These are phyloP conservation scores for Steatornis caripensis DNA, from an alignment of 2,113 vertebrate species.

Conservation along the genomic window DNA sequence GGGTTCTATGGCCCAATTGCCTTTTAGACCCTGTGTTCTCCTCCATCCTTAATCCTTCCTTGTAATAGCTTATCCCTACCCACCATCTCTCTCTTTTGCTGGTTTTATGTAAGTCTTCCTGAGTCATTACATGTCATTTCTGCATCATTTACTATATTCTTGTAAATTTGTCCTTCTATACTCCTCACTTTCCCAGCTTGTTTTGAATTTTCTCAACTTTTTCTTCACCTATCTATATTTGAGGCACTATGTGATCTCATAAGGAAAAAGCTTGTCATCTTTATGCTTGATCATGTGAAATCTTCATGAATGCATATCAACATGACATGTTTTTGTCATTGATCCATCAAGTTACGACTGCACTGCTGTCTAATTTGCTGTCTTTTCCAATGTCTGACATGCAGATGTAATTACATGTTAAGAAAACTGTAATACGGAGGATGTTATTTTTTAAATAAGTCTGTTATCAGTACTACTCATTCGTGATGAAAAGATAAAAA, in stretches of 20 bases:
- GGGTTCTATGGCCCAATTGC: neutral
- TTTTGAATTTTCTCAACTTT: slow-evolving; percentile 22
- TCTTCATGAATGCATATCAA: neutral
- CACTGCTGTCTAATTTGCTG: neutral
- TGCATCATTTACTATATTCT: neutral
- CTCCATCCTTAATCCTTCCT: neutral
- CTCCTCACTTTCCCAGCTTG: neutral
- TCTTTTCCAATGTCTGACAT: neutral
- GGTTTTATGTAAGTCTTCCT: neutral
- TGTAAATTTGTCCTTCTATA: neutral
- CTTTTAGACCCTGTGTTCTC: neutral
- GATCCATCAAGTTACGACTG: rapidly evolving
- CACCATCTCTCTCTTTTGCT: neutral
- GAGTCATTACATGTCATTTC: neutral
- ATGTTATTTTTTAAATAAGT: neutral
- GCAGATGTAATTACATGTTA: neutral
- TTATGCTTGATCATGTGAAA: slow-evolving; percentile 9
- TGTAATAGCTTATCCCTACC: neutral
- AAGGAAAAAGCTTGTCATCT: neutral
- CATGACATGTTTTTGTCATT: neutral
- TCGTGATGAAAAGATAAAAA: neutral
- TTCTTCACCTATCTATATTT: neutral
- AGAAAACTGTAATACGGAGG: neutral
- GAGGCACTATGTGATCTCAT: neutral
- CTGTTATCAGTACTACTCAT: neutral